These are phyloP conservation scores for Vesta saturnalis DNA, from an alignment of 2,888 invertebrate species.

Conservation along the genomic window DNA sequence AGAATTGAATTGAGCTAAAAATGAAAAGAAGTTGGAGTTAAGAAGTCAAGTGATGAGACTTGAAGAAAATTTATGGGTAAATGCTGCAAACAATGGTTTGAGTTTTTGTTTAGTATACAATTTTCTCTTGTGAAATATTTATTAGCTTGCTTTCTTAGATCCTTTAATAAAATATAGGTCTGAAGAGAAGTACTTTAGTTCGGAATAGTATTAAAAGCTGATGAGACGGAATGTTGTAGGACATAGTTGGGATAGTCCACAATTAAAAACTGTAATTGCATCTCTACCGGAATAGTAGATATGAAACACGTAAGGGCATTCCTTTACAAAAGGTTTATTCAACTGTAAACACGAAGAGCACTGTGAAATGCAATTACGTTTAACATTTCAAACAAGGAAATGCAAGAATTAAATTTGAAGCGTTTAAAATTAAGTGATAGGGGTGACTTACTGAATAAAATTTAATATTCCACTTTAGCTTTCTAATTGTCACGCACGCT, in stretches of 20 bases:
- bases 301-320: constrained; percentile 26
- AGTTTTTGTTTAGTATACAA: constrained; percentile 11
- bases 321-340: constrained; percentile 30
- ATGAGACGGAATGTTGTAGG: too few relatives aligned
- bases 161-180: neutral
- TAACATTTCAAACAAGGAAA: constrained; percentile 27
- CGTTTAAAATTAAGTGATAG: constrained; percentile 31
- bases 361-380: constrained; percentile 36
- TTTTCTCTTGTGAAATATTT: constrained; percentile 20
- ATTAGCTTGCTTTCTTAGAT: constrained; percentile 12
- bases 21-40: constrained; percentile 26
- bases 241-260: neutral
- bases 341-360: constrained; percentile 33
- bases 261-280: constrained; percentile 17
- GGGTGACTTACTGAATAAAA: constrained; percentile 19
- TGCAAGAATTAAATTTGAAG: constrained; percentile 28
- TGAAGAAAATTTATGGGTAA: constrained; percentile 24
- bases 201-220: too few relatives aligned
- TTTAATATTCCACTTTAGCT: neutral
- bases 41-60: constrained; percentile 23
- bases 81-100: constrained; percentile 19
- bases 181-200: too few relatives aligned
- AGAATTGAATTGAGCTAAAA: constrained; percentile 19
- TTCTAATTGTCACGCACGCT: neutral
- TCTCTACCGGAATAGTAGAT: constrained; percentile 21